Evolutionary conservation across 1,140 invertebrate species (phyloP), one percentile per base, ranked within the genome.

Genomic region (Drosophila pectinifera): DNA sequence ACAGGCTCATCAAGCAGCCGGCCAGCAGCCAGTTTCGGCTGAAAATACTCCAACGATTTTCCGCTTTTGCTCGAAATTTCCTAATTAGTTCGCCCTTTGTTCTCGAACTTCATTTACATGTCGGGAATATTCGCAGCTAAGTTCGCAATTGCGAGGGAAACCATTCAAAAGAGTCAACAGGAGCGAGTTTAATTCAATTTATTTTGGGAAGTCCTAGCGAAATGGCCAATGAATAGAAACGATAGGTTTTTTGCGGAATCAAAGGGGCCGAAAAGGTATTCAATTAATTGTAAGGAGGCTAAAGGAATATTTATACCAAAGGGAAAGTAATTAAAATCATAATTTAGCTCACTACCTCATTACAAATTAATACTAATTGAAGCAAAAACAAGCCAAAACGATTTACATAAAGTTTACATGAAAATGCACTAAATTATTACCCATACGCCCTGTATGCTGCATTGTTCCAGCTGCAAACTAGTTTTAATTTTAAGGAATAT

Each of bases 71-170:
- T 56, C 16, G 14, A 57, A 75, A 58, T 57, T 67, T 45, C 73
- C 76, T 76, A 76, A 76, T 76, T 76, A 76, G 63, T 43, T 10
- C 14, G 22, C 31, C 36, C 54, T 77, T 76, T 76, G 62, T 77
- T 61, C 55, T 34, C 28, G 16, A 59, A 75, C 43, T 68, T 59
- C 16, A 76, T 76, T 76, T 76, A 41, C 73, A 76, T 76, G 68
- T 76, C 36, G 59, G 31, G 46, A 28, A 38, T 69, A 69, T 58
- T 51, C 34, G n/a, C 20, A 26, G 16, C 56, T 20, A 31, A 55
- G 13, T 36, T 63, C 11, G 59, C n/a, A 31, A 49, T 36, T 48
- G 20, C 24, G 55, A 41, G 26, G 10, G 49, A 63, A 61, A 18
- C 65, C 38, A 11, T 49, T 36, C 36, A 28, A 39, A 11, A 16